Conservation (phyloP, 2,888 invertebrate genomes). For the Isotomurus palustris region DNA sequence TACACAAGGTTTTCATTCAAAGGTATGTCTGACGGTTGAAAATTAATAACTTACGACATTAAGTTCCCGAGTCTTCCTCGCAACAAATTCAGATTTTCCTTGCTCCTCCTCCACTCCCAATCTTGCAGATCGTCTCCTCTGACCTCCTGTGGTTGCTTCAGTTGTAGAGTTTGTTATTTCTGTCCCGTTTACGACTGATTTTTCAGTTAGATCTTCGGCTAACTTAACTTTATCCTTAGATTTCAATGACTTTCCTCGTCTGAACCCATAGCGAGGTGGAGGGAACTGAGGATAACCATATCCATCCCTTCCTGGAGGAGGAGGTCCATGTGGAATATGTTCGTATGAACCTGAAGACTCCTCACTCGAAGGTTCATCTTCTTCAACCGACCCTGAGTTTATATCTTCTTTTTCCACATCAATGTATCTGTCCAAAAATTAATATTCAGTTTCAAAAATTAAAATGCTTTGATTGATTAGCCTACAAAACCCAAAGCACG, state of each 20-base stretch:
- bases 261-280: background rate
- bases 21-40: background rate
- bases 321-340: conserved; percentile 7
- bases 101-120: background rate
- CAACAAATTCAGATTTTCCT: background rate
- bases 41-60: conserved; percentile 11
- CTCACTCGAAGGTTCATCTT: conserved; percentile 26
- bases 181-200: background rate
- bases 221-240: background rate
- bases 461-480: too few relatives aligned
- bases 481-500: too few relatives aligned
- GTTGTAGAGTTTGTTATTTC: background rate
- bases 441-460: too few relatives aligned
- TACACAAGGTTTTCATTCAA: too few relatives aligned
- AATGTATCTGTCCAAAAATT: conserved; percentile 12
- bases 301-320: conserved; percentile 1
- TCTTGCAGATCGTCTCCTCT: background rate
- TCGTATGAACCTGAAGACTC: conserved; percentile 21
- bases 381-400: conserved; percentile 21
- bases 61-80: conserved; percentile 6
- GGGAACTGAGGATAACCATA: background rate
- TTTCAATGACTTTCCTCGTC: conserved; percentile 5
- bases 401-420: conserved; percentile 8
- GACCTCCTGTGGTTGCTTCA: too few relatives aligned
- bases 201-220: conserved; percentile 8